Conservation (phyloP, 2,113 vertebrate genomes). For the Alouatta palliata region DNA sequence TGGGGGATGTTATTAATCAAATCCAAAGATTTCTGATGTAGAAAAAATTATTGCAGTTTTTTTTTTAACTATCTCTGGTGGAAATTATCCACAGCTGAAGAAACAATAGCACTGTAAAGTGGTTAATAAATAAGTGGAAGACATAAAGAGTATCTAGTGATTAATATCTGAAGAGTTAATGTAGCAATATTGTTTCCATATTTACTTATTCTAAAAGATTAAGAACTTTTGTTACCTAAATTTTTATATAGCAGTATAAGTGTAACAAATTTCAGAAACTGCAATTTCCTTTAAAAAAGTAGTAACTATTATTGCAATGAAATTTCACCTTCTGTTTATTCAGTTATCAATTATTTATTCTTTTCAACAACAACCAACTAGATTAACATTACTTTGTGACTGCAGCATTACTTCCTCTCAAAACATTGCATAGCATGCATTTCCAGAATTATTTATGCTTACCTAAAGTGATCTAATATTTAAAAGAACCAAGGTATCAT, state of each 20-base stretch:
- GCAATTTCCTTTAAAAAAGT: not conserved
- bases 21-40: constrained; percentile 25
- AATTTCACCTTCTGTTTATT: not conserved
- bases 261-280: constrained; percentile 30
- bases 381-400: not conserved
- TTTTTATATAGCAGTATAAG: not conserved
- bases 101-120: constrained; percentile 35
- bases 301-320: not conserved
- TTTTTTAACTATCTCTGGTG: not conserved
- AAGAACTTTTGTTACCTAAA: not conserved
- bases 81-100: constrained; percentile 6
- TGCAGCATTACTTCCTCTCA: not conserved
- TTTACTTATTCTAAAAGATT: constrained; percentile 29
- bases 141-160: constrained; percentile 13
- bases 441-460: constrained; percentile 20
- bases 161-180: constrained; percentile 49
- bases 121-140: constrained; percentile 47
- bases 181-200: not conserved
- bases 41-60: not conserved
- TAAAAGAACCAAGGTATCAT: not conserved
- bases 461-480: not conserved
- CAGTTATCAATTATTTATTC: not conserved
- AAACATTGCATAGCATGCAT: not conserved
- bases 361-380: not conserved
- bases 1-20: not conserved